Evolutionary conservation across 2,113 vertebrate species (phyloP), one percentile per base, ranked within the genome.

Genomic region (Anolis sagrei): DNA sequence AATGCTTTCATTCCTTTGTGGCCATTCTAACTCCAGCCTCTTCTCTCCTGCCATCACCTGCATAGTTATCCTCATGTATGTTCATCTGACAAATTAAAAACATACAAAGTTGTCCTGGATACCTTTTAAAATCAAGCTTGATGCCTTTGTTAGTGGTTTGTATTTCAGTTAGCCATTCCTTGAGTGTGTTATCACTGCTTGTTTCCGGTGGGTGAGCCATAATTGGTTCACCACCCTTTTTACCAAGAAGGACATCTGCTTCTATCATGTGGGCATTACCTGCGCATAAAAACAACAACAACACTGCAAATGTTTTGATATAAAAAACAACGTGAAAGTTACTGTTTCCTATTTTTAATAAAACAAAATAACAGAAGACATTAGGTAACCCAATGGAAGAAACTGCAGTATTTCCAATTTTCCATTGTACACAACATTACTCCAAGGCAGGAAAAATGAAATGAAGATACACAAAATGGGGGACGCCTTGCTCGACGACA

Each of bases 41-140:
- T 18, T 58, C 2, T 18, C 54, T 58, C 54, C 54, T 58, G 14
- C 54, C 14, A 58, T 18, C 54, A 58, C 54, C 54, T 2, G 54
- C 54, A 58, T 4, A 14, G 3, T 58, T 58, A 4, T 1, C 13
- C 54, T 58, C 13, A 18, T 19, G 14, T 58, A 58, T 14, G 7
- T 64, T 64, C 7, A 29, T 66, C 77, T 29, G 0, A 29, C 1
- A 48, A 39, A 58, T 9, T n/a, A 11, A 44, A 9, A 76, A 7
- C 76, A 23, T 36, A 14, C 0, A 48, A 7, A 32, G 1, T 0
- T 48, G 64, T n/a, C 77, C n/a, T 29, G 87, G 70, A 80, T 96
- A 99, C 98, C 98, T 99, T 96, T 99, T 99, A 81, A 99, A 99
- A 92, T 99, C 98, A 80, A 99, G 94, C 88, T 99, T 99, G 82